Base-by-base conservation (phyloP, 2,797 vertebrate species). In the Thripadectes ignobilis region DNA sequence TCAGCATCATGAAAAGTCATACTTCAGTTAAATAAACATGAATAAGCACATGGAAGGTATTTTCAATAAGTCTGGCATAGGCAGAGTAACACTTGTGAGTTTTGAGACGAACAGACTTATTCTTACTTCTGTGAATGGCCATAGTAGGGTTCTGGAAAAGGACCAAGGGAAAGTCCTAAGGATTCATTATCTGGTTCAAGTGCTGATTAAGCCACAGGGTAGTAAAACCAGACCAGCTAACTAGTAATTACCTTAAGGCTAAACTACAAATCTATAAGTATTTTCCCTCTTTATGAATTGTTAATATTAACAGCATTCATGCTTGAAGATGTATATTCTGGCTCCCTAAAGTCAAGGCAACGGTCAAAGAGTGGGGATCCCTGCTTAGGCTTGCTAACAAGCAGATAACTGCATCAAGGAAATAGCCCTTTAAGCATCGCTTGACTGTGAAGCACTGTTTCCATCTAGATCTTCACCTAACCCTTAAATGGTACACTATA, bases 361-460 rank as follows among this genome's bases (percentile, higher is more conserved):
- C 30, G 23, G 32, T 66, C 63, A 51, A n/a, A 79, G 29, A 80
- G 39, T 22, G 24, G n/a, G 17, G 36, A 55, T 68, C 59, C 17
- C 1, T 0, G 24, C 3, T 1, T 2, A 1, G 27, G 58, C 39
- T 73, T 51, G n/a, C 39, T 15, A 49, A 36, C 48, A 68, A 48
- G 75, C 52, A 46, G 30, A 6, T 71, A 55, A 49, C 41, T 59
- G 17, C 4, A 2, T 55, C n/a, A 51, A 66, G 30, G 23, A 89
- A 52, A 51, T 15, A 84, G 36, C n/a, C 66, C 85, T 75, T 75
- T 48, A 51, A 65, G 58, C 15, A 19, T 55, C 8, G 8, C n/a
- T 78, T 63, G 6, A 15, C 45, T 57, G 2, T 46, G 57, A 49
- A 76, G 17, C 26, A 9, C 13, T 63, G 26, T 69, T 83, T 83